Evolutionary conservation across 2,113 vertebrate species (phyloP).

Genomic region (Dinomys branickii): DNA sequence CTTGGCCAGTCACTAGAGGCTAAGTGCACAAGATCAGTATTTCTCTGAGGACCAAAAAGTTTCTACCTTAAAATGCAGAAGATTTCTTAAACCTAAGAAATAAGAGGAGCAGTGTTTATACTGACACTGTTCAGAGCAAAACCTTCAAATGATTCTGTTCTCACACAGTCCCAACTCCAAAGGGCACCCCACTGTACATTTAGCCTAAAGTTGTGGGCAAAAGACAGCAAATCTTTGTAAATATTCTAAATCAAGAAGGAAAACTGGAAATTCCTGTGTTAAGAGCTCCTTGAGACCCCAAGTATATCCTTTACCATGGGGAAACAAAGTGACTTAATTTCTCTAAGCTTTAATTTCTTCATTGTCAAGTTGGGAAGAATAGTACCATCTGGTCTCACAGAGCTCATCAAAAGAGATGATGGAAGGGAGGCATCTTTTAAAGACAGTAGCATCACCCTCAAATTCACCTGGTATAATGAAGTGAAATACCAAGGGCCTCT

Average conservation of each 20-base stretch:
- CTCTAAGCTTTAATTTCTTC: conserved; percentile 15
- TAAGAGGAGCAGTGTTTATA: background rate
- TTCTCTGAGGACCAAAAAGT: background rate
- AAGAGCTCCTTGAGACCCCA: background rate
- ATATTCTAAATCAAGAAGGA: background rate
- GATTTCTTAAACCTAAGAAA: conserved; percentile 2
- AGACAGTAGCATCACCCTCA: background rate
- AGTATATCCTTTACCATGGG: background rate
- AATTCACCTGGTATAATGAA: background rate
- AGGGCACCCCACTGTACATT: background rate
- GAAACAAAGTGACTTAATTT: background rate
- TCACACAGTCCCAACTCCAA: background rate
- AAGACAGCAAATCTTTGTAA: background rate
- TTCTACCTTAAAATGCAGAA: conserved; percentile 28
- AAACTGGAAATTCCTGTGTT: background rate
- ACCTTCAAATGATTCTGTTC: background rate
- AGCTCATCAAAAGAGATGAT: background rate
- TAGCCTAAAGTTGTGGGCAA: background rate
- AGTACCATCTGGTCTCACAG: background rate
- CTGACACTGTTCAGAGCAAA: background rate
- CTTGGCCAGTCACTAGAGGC: background rate
- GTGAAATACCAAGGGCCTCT: background rate
- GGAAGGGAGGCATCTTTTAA: background rate
- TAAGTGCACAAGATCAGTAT: background rate
- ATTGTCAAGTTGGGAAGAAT: background rate